Evolutionary conservation across 2,797 vertebrate species (phyloP), one percentile per base, ranked within the genome.

Genomic region (Botia almorhae): DNA sequence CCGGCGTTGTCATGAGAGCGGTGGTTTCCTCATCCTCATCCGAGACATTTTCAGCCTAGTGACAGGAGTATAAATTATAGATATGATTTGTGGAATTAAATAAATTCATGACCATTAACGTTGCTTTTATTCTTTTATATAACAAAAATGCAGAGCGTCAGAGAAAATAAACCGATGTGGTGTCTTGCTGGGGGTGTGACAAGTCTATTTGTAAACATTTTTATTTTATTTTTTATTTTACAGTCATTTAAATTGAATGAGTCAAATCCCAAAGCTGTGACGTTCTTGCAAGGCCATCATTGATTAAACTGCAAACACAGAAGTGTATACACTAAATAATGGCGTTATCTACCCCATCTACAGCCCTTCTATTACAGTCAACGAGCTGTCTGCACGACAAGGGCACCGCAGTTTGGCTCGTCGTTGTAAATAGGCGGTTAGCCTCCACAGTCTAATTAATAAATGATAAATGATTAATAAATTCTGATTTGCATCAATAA

Each of bases 1-100:
- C 92, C 19, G 92, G 63, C 84, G 84, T 92, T 60, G 72, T 84
- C 90, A 95, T 84, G 10, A 94, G 89, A 14, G 90, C 85, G 85
- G 36, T 88, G 50, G 53, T 82, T 74, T 94, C 94, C 4, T 93
- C 92, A 0, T 94, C 93, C 8, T 94, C 92, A 33, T 95, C 93
- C 1, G 93, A 92, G 16, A 70, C 70, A 51, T 93, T 90, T 0
- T 87, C 85, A 4, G 88, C 85, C 92, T 93, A 85, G 21, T 23
- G 39, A 63, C 26, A 58, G 19, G 17, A 51, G 33, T 1, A 21
- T 11, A 60, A 19, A 76, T 29, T n/a, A n/a, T 29, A 29, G 29
- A 29, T 29, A 29, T 51, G 29, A 48, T 2, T 21, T 61, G 4
- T 50, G 5, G 2, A 6, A 6, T 39, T 39, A 7, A 6, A 39